These are phyloP conservation scores for Drosophila busckii DNA, from an alignment of 1,140 invertebrate genomes.

Conservation along the genomic window DNA sequence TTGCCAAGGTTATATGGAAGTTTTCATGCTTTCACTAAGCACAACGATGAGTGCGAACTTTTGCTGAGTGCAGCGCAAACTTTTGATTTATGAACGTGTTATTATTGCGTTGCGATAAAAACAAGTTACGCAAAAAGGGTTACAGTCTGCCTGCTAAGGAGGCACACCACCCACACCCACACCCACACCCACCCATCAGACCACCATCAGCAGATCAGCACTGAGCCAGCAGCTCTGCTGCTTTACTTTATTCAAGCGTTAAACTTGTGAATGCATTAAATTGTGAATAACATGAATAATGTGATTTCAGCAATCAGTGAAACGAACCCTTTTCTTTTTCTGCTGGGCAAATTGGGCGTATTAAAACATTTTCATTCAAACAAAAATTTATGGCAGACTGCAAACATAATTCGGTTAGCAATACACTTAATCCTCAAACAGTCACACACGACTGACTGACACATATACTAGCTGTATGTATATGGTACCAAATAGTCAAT, in stretches of 20 bases:
- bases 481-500: conserved; percentile 9
- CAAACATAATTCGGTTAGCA: conserved; percentile 30
- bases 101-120: conserved; percentile 48
- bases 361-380: conserved; percentile 33
- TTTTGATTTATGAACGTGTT: conserved; percentile 63
- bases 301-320: conserved; percentile 7
- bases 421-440: background rate
- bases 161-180: background rate
- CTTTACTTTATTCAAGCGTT: conserved; percentile 16
- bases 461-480: background rate
- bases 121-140: conserved; percentile 52
- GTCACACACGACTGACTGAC: conserved; percentile 4
- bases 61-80: conserved; percentile 19
- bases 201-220: no score
- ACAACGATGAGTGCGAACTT: conserved; percentile 14
- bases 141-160: conserved; percentile 28
- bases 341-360: conserved; percentile 37
- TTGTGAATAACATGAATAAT: conserved; percentile 22
- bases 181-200: conserved; percentile 1
- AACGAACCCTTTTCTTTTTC: conserved; percentile 6
- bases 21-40: conserved; percentile 11
- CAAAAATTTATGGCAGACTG: conserved; percentile 34
- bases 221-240: conserved; percentile 6
- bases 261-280: conserved; percentile 23
- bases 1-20: conserved; percentile 24